Base-by-base conservation (phyloP, 2,888 invertebrate genomes). In the Macaria notata region DNA sequence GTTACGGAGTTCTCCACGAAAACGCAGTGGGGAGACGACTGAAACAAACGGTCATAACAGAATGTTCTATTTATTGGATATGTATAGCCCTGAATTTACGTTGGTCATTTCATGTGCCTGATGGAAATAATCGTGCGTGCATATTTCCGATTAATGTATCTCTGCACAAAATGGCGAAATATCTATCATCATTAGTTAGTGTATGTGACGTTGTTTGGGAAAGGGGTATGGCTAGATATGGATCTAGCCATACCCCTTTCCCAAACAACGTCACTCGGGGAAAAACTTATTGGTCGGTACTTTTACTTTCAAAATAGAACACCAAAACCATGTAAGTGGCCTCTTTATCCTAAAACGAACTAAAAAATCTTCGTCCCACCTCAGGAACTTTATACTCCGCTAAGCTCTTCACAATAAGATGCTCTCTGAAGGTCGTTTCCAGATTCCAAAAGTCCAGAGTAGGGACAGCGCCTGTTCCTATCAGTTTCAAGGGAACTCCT, bases 381-480 rank as follows among this genome's bases (percentile, higher is more conserved):
- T 92, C 90, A 1, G 87, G 89, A 43, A 86, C 84, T 69, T 87
- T 81, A 63, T 93, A 93, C 59, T 93, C 92, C 0, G 83, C 70
- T 47, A 93, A 68, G 54, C 79, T 84, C 68, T 93, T 89, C 0
- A 93, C 92, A 57, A 94, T 86, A 29, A 92, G 84, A 68, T 93
- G 93, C 73, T 94, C 93, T 59, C 89, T 87, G 71, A 94, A 94
- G 0, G 94, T 93, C 3, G 85, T 88, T 52, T 92, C 87, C 30
- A 92, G 73, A 72, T 94, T 92, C 73, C 88, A 83, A 56, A 94
- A 92, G 71, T 94, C 92, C 54, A 94, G 72, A 6, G 79, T 80
- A 0, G 94, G 94, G 69, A 93, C 80, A n/a, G 91, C 92, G 30
- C 93, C 93, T 9, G 88, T 89, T 3, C 92, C 93, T 2, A 86